Evolutionary conservation across 2,888 invertebrate species (phyloP).

Genomic region (Brenthis daphne): DNA sequence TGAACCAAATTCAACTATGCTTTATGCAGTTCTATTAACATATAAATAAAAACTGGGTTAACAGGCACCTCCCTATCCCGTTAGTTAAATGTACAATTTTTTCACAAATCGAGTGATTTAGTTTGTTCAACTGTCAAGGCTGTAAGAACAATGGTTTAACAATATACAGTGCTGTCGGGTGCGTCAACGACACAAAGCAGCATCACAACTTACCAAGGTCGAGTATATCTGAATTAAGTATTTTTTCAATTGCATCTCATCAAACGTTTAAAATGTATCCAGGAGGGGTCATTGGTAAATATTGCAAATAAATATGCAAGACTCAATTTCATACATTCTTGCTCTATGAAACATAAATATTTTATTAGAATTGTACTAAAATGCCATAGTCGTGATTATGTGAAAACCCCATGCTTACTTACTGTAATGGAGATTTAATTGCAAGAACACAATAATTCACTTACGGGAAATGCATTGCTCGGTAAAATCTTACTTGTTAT

Average conservation of each 20-base stretch:
- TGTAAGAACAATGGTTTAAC: slow-evolving; percentile 47
- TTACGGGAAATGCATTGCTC: no score
- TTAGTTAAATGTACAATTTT: slow-evolving; percentile 12
- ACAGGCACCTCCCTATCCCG: background rate
- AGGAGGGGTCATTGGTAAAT: no score
- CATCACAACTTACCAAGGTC: slow-evolving; percentile 32
- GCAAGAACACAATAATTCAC: no score
- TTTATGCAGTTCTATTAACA: background rate
- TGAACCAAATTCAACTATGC: background rate
- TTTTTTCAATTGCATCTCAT: slow-evolving; percentile 7
- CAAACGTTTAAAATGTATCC: background rate
- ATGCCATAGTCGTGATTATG: no score
- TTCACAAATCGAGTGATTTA: slow-evolving; percentile 19
- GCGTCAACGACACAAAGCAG: slow-evolving; percentile 34
- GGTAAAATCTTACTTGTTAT: no score
- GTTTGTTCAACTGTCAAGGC: slow-evolving; percentile 47
- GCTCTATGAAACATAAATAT: no score
- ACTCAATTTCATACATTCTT: no score
- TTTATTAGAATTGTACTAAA: no score
- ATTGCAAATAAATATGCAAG: no score
- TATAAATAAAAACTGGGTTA: background rate
- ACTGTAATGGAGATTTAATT: no score
- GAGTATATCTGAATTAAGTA: slow-evolving; percentile 8
- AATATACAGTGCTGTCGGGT: slow-evolving; percentile 28
- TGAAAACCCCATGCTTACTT: no score